phyloP scores from a whole-genome alignment of 2,797 vertebrate genomes.

The Scomberomorus guttatus region DNA sequence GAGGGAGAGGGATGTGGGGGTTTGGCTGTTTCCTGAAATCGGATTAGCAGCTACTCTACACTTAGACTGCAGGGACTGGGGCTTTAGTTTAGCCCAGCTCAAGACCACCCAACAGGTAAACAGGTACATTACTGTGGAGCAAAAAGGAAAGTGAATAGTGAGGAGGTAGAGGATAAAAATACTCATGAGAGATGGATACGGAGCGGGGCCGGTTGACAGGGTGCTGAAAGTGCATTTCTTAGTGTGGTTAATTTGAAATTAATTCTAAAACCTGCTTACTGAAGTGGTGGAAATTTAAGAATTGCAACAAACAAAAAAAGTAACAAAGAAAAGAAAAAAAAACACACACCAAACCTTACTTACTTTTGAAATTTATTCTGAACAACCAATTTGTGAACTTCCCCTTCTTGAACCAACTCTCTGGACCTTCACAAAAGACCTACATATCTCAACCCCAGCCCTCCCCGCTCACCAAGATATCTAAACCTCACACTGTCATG shows the following conservation, averaged over 20 bases:
- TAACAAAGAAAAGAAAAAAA: slow-evolving; percentile 12
- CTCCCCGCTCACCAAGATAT: slow-evolving; percentile 77
- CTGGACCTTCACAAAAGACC: slow-evolving; percentile 79
- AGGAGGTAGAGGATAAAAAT: slow-evolving; percentile 69
- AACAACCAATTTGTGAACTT: slow-evolving; percentile 78
- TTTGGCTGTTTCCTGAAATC: slow-evolving; percentile 91
- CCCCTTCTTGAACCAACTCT: slow-evolving; percentile 71
- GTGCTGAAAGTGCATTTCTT: slow-evolving; percentile 50
- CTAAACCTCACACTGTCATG: slow-evolving; percentile 86
- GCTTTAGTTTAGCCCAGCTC: slow-evolving; percentile 86
- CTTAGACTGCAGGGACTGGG: slow-evolving; percentile 85
- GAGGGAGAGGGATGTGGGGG: slow-evolving; percentile 76
- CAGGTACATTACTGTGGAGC: slow-evolving; percentile 85
- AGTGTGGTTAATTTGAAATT: slow-evolving; percentile 57
- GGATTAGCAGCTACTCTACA: slow-evolving; percentile 92
- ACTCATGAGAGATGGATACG: slow-evolving; percentile 65
- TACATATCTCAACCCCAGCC: slow-evolving; percentile 71
- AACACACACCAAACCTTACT: slow-evolving; percentile 22
- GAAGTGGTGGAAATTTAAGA: slow-evolving; percentile 24
- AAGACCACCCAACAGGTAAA: slow-evolving; percentile 91
- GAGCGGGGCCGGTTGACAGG: slow-evolving; percentile 44
- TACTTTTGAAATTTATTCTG: slow-evolving; percentile 69
- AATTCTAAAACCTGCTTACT: slow-evolving; percentile 44
- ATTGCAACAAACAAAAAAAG: slow-evolving; percentile 44
- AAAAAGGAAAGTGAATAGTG: slow-evolving; percentile 65